Conservation (phyloP, 2,113 vertebrate species). For the Fregetta grallaria region DNA sequence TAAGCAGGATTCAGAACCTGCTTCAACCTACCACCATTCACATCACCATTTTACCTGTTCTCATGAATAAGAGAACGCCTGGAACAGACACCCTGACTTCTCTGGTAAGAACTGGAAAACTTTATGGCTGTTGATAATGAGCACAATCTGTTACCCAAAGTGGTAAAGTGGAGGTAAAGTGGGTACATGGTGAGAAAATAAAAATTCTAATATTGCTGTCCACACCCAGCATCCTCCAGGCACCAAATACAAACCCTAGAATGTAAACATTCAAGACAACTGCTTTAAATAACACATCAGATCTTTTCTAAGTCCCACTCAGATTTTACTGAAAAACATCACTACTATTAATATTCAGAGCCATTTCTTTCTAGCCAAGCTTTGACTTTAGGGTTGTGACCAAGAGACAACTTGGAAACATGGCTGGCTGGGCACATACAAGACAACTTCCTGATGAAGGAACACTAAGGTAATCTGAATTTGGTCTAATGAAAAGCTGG, state of each 20-base stretch:
- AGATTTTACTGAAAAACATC: background rate
- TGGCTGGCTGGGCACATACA: background rate
- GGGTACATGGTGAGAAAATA: background rate
- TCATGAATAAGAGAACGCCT: background rate
- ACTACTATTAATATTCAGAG: background rate
- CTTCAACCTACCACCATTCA: background rate
- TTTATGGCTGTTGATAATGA: background rate
- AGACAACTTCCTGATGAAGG: background rate
- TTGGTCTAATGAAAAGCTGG: background rate
- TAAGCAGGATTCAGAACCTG: background rate
- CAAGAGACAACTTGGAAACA: background rate
- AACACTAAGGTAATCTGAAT: background rate
- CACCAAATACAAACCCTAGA: background rate
- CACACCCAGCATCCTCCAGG: background rate
- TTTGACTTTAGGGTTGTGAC: background rate
- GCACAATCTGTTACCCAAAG: background rate
- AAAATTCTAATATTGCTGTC: background rate
- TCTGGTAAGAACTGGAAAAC: background rate
- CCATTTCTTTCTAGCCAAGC: background rate
- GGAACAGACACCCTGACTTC: background rate
- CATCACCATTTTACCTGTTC: background rate
- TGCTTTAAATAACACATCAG: background rate
- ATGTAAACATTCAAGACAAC: background rate
- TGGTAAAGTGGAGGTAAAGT: background rate
- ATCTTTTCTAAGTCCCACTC: background rate